Base-by-base conservation (phyloP, 1,140 invertebrate genomes). In the Brachionus koreanus region DNA sequence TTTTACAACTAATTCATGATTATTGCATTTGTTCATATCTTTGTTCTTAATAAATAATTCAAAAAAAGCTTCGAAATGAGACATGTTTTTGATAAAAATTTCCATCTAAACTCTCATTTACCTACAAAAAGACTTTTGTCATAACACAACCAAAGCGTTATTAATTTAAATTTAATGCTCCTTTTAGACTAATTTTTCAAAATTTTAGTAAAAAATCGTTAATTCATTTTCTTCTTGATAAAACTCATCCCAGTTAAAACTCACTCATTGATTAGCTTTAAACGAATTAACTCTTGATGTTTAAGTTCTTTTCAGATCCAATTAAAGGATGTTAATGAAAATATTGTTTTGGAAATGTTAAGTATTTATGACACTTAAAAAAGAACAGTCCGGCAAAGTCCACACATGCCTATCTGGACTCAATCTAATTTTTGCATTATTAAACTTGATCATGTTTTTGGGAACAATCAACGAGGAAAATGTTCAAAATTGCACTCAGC, bases 31-130 rank as follows among this genome's bases (percentile, higher is more conserved):
- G 49, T 23, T 57, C n/a, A 25, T 57, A 57, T 57, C 49, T 57
- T 57, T 57, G 49, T 57, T 57, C 49, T 57, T 57, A 57, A 57
- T 57, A 57, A 57, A 57, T 57, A 57, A 57, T 57, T 52, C 19
- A 57, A 57, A 57, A n/a, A 57, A 57, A 23, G 9, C 16, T 57
- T 9, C 49, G 16, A 57, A 29, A 57, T 10, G 7, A 57, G 5
- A 57, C 49, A 57, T 57, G 49, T 23, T 57, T 57, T 49, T 25
- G 16, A 4, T 19, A 3, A 3, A 19, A 19, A 19, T 19, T 57
- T 19, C 19, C 19, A 19, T 57, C 49, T 23, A 1, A 25, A 52
- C 2, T 19, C 49, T 57, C n/a, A 57, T 57, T 57, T 57, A 57
- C 49, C 49, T 57, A 6, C 7, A 57, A 19, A 5, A 57, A 57